Conservation (phyloP, 2,888 invertebrate genomes). For the Xanthorhoe spadicearia region DNA sequence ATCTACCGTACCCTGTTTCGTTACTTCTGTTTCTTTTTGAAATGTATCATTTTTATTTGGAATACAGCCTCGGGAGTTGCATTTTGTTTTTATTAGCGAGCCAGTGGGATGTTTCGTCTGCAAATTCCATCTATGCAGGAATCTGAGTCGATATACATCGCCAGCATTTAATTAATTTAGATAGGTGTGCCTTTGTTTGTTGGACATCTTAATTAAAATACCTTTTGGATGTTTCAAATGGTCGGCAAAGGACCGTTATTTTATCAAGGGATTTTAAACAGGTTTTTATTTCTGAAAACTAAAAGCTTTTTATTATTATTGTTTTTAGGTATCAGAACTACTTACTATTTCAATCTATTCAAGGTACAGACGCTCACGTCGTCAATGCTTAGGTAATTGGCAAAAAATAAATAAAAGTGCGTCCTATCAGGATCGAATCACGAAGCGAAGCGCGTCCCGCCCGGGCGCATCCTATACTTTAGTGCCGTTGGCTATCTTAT, state of each 20-base stretch:
- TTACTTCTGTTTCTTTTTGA: no score
- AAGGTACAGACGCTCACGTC: slow-evolving; percentile 15
- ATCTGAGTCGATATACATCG: slow-evolving; percentile 47
- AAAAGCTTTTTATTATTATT: background rate
- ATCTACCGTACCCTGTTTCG: no score
- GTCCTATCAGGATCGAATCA: slow-evolving; percentile 40
- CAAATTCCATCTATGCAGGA: slow-evolving; percentile 64
- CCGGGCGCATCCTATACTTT: slow-evolving; percentile 17
- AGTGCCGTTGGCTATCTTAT: slow-evolving; percentile 19
- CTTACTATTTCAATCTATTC: slow-evolving; percentile 1
- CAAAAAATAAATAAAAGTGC: slow-evolving; percentile 33
- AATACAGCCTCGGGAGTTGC: slow-evolving; percentile 43
- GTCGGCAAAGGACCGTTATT: background rate
- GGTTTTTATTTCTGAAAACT: background rate
- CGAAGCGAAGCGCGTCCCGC: slow-evolving; percentile 20
- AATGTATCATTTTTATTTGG: slow-evolving; percentile 11
- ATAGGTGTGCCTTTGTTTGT: slow-evolving; percentile 31
- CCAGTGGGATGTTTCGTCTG: slow-evolving; percentile 59
- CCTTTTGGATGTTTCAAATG: slow-evolving; percentile 8
- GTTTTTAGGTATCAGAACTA: background rate
- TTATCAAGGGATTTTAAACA: background rate
- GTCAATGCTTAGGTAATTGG: slow-evolving; percentile 31
- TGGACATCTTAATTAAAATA: slow-evolving; percentile 40
- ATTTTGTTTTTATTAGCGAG: slow-evolving; percentile 56
- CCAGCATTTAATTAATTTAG: slow-evolving; percentile 31